phyloP scores from a whole-genome alignment of 2,888 invertebrate species.

The Epinotia bilunana region DNA sequence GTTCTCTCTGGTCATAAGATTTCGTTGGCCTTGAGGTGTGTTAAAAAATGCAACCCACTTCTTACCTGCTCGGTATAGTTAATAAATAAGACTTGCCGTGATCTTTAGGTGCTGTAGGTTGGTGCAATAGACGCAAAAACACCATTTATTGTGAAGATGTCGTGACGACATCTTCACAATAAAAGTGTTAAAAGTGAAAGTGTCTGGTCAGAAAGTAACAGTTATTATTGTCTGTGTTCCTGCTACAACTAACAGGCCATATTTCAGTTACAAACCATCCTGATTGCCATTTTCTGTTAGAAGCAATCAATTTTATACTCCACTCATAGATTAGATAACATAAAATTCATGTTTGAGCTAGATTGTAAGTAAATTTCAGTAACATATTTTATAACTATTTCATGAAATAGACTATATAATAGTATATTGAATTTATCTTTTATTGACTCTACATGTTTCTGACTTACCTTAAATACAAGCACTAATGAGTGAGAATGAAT shows the following conservation, averaged over 20 bases:
- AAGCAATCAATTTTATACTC: constrained; percentile 43
- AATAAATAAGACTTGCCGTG: constrained; percentile 12
- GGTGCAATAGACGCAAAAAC: constrained; percentile 4
- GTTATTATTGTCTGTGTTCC: constrained; percentile 23
- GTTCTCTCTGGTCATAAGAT: constrained; percentile 56
- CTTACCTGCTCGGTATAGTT: constrained; percentile 43
- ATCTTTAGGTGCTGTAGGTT: constrained; percentile 5
- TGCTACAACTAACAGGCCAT: neutral
- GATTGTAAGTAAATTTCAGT: constrained; percentile 37
- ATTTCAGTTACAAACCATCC: constrained; percentile 19
- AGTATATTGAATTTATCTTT: neutral
- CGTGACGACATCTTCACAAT: constrained; percentile 23
- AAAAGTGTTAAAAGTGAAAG: constrained; percentile 52
- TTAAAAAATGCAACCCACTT: constrained; percentile 64
- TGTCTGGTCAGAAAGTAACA: constrained; percentile 42
- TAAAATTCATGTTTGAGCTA: constrained; percentile 38
- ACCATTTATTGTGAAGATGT: no score
- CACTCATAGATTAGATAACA: constrained; percentile 43
- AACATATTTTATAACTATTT: constrained; percentile 23
- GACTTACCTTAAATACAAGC: neutral
- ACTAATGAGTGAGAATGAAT: neutral
- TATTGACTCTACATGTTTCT: neutral
- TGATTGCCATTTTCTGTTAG: constrained; percentile 37
- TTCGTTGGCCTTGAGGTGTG: constrained; percentile 66
- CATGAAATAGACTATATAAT: neutral